phyloP scores from a whole-genome alignment of 2,888 invertebrate species.

The Drosophila emarginata region DNA sequence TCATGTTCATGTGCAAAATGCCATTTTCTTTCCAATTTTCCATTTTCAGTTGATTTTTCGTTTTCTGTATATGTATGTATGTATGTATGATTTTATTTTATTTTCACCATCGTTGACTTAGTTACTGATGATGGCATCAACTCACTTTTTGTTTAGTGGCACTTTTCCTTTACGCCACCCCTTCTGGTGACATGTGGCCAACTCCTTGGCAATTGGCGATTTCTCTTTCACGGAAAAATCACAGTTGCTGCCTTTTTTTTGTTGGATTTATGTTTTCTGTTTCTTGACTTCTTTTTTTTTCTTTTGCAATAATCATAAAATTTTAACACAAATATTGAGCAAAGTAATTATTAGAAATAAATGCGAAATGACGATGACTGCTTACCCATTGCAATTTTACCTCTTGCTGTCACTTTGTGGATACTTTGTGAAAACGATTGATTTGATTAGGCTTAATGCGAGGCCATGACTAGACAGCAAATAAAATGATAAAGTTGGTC shows the following conservation, averaged over 20 bases:
- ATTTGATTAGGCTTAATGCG: constrained; percentile 1
- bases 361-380: constrained; percentile 32
- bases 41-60: constrained; percentile 20
- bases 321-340: constrained; percentile 72
- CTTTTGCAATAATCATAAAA: constrained; percentile 72
- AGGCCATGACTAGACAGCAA: constrained; percentile 9
- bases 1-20: constrained; percentile 40
- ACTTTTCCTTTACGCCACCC: constrained; percentile 35
- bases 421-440: constrained; percentile 2
- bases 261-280: too few species aligned
- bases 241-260: neutral
- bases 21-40: constrained; percentile 26
- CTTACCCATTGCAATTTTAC: too few species aligned
- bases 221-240: constrained; percentile 73
- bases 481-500: neutral
- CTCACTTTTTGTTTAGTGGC: constrained; percentile 35
- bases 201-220: constrained; percentile 57
- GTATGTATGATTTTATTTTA: constrained; percentile 47
- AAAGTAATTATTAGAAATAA: constrained; percentile 67
- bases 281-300: neutral
- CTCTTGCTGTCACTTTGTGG: neutral
- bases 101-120: constrained; percentile 61
- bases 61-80: constrained; percentile 9
- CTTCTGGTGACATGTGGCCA: constrained; percentile 47
- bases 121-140: constrained; percentile 47